These are phyloP conservation scores for Lithophane socia DNA, from an alignment of 2,888 invertebrate genomes.

Conservation along the genomic window DNA sequence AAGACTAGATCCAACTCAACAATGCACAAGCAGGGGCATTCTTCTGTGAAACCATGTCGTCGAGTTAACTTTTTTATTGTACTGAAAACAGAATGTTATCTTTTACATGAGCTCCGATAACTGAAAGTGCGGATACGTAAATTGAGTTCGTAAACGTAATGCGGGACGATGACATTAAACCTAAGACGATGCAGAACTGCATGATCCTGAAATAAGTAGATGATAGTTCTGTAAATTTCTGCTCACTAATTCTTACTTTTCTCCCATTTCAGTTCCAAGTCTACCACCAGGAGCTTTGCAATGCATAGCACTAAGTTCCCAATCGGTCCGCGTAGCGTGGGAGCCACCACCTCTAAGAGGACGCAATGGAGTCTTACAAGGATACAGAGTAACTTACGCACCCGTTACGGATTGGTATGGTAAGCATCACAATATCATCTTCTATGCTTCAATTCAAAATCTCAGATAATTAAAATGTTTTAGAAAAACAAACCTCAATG, in stretches of 20 bases:
- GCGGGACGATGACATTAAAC: not conserved
- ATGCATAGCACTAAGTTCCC: conserved; percentile 95
- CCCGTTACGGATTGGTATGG: conserved; percentile 95
- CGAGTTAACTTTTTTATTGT: not conserved
- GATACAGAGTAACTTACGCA: conserved; percentile 95
- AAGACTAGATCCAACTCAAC: not conserved
- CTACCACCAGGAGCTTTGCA: conserved; percentile 95
- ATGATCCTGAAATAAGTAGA: not conserved
- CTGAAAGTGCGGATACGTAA: not conserved
- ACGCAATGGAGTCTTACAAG: conserved; percentile 96
- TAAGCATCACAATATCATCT: conserved; percentile 82
- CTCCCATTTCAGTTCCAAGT: conserved; percentile 93
- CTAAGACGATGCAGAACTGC: not conserved
- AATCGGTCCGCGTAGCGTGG: conserved; percentile 96
- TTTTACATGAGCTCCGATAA: not conserved
- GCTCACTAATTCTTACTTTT: not conserved
- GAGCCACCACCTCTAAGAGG: conserved; percentile 95
- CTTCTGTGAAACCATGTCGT: not conserved
- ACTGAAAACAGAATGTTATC: not conserved
- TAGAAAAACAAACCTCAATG: not conserved
- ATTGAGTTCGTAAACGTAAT: no score
- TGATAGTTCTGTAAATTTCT: no score
- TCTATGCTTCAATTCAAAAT: not conserved
- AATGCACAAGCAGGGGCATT: not conserved
- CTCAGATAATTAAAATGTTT: not conserved